Evolutionary conservation across 2,113 vertebrate species (phyloP), one percentile per base, ranked within the genome.

Genomic region (Regulus satrapa): DNA sequence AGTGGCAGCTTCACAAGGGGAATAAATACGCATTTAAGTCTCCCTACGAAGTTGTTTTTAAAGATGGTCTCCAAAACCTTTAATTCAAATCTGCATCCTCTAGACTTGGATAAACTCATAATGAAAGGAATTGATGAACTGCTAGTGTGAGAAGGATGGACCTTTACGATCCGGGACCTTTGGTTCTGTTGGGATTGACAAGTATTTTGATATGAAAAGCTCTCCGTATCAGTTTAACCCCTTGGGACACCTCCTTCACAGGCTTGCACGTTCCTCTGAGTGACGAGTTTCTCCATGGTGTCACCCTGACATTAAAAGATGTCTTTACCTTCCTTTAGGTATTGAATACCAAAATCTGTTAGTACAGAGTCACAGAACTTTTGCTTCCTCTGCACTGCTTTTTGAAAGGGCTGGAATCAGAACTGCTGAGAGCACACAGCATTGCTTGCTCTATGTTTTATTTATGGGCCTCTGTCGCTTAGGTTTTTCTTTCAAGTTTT

Each of bases 401-500:
- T 82, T 80, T 83, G 71, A 61, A 93, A 73, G 62, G 62, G 14
- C 40, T 94, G 88, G 46, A 74, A 78, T 76, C 56, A 69, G 34
- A 89, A 71, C 88, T 81, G 8, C 61, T 77, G 75, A 90, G 72
- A 86, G 54, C 40, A 66, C 36, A 36, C 58, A 71, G 59, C 64
- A 10, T 36, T 74, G 83, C 91, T 62, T 89, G 83, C 89, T 94
- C 24, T 59, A 55, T 96, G 76, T 90, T 95, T 94, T 93, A 89
- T 92, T 96, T 87, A 85, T 95, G 83, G 83, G 38, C 73, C 55
- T 86, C 43, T 62, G 72, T 83, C 91, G 52, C 88, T 91, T 67
- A 92, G 36, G 28, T 74, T 93, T 90, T 89, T 79, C 92, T 94
- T 77, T 88, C 76, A 93, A 43, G 79, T 84, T 94, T 94, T 92